These are phyloP conservation scores for Polylopha cassiicola DNA, from an alignment of 2,888 invertebrate species.

Conservation along the genomic window DNA sequence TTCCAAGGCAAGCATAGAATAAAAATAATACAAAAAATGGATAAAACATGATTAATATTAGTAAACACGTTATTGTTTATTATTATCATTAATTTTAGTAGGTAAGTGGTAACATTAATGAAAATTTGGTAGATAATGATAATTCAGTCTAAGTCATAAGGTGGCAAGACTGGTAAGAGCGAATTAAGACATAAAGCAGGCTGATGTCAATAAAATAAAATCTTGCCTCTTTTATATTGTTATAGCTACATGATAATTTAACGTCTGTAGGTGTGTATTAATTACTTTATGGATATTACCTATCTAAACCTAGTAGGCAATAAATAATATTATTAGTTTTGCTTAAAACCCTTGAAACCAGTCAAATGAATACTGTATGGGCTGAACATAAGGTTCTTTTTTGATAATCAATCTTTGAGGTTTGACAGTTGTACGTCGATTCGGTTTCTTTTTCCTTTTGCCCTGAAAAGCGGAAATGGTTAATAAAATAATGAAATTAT, in stretches of 20 bases:
- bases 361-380: constrained; percentile 40
- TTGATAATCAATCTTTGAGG: constrained; percentile 37
- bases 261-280: no score
- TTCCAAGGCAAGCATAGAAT: constrained; percentile 52
- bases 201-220: no score
- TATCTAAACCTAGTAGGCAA: no score
- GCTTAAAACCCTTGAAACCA: constrained; percentile 36
- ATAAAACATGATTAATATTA: constrained; percentile 18
- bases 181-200: no score
- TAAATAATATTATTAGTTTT: no score
- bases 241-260: no score
- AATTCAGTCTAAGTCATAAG: constrained; percentile 23
- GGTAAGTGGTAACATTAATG: constrained; percentile 17
- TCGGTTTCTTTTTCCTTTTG: constrained; percentile 41
- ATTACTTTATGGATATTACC: no score
- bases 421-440: constrained; percentile 34
- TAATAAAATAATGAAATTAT: not conserved
- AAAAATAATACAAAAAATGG: constrained; percentile 25
- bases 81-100: no score
- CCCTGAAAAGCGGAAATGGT: constrained; percentile 46
- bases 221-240: no score
- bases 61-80: constrained; percentile 21
- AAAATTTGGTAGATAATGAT: constrained; percentile 14
- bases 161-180: no score
- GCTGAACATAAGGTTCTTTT: constrained; percentile 28